A percentile compares a stretch with the other conserved stretches of the same genome.
Evolutionary conservation across 2,888 invertebrate genomes (phyloP).

Genomic region (Drosophila vallismaia): DNA sequence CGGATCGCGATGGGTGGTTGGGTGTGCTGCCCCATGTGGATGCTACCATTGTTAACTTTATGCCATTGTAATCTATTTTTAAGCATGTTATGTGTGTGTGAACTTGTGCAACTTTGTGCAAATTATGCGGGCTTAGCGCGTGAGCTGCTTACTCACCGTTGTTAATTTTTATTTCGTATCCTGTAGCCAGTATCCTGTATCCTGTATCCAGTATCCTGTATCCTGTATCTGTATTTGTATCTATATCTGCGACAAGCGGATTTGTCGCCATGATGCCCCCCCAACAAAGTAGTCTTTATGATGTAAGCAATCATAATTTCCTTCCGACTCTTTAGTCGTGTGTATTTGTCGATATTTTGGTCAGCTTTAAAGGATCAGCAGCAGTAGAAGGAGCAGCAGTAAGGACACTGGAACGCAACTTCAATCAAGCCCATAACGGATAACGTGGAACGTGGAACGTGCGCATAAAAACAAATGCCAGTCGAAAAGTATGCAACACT

Average conservation of each 20-base stretch:
- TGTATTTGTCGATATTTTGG: slow-evolving; percentile 17
- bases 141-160: slow-evolving; percentile 64
- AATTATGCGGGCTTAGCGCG: slow-evolving; percentile 66
- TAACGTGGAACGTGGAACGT: slow-evolving; percentile 60
- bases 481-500: slow-evolving; percentile 66
- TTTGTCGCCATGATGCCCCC: slow-evolving; percentile 59
- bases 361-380: slow-evolving; percentile 15
- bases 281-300: slow-evolving; percentile 33
- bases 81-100: slow-evolving; percentile 54
- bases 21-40: slow-evolving; percentile 10
- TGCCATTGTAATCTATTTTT: slow-evolving; percentile 70
- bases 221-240: slow-evolving; percentile 28
- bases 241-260: slow-evolving; percentile 59
- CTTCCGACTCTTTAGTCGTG: slow-evolving; percentile 8
- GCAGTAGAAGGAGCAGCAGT: not conserved
- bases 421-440: slow-evolving; percentile 54
- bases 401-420: slow-evolving; percentile 12
- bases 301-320: slow-evolving; percentile 52
- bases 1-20: not conserved
- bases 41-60: slow-evolving; percentile 62
- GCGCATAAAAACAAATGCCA: slow-evolving; percentile 66
- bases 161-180: slow-evolving; percentile 51
- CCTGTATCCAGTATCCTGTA: slow-evolving; percentile 29
- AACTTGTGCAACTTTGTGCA: slow-evolving; percentile 47
- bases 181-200: slow-evolving; percentile 26